These are phyloP conservation scores for Dicranocentrus wangi DNA, from an alignment of 2,888 invertebrate species.

Conservation along the genomic window DNA sequence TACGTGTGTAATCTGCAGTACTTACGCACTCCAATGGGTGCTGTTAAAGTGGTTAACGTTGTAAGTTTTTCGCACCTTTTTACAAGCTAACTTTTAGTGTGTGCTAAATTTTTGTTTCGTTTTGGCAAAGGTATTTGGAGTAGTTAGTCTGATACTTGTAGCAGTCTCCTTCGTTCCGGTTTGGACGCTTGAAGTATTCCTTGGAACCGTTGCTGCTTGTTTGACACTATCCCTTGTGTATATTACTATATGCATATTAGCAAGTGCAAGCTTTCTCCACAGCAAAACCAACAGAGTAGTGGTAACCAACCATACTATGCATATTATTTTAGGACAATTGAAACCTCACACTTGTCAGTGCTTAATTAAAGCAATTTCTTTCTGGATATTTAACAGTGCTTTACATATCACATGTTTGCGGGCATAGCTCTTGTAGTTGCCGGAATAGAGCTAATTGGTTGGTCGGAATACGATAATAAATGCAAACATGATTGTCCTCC, in stretches of 20 bases:
- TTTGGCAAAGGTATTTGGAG: slow-evolving; percentile 66
- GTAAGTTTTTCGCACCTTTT: too few species aligned
- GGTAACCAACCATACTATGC: slow-evolving; percentile 47
- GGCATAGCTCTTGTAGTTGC: slow-evolving; percentile 59
- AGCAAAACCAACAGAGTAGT: slow-evolving; percentile 49
- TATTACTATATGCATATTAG: slow-evolving; percentile 27
- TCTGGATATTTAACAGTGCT: slow-evolving; percentile 41
- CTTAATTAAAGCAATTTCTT: too few species aligned
- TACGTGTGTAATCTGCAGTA: slow-evolving; percentile 25
- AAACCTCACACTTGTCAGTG: too few species aligned
- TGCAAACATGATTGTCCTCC: slow-evolving; percentile 49
- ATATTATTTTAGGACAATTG: too few species aligned
- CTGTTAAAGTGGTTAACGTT: slow-evolving; percentile 53
- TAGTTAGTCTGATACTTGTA: slow-evolving; percentile 52
- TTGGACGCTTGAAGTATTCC: slow-evolving; percentile 55
- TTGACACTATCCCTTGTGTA: slow-evolving; percentile 40
- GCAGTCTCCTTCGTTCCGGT: slow-evolving; percentile 50
- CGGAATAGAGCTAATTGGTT: slow-evolving; percentile 67
- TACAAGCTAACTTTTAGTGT: too few species aligned
- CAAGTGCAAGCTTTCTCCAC: background rate
- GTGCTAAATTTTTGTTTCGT: slow-evolving; percentile 5
- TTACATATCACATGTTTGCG: slow-evolving; percentile 54
- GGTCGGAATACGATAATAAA: slow-evolving; percentile 50
- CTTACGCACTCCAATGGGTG: slow-evolving; percentile 51
- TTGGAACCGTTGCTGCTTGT: slow-evolving; percentile 49